Conservation (phyloP, 2,113 vertebrate genomes). For the Eudyptes chrysolophus region DNA sequence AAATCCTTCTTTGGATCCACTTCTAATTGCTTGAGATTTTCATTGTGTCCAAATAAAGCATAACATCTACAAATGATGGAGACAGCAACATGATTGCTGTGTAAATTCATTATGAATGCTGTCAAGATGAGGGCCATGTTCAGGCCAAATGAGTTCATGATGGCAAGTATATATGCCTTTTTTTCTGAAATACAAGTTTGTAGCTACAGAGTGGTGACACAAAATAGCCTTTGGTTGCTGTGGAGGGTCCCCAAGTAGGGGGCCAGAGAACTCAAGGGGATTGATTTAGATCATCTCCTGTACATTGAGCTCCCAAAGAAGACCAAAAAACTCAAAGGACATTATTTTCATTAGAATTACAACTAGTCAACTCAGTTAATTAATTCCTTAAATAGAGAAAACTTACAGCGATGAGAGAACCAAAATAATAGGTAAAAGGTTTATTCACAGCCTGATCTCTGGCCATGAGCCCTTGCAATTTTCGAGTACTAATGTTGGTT, state of each 20-base stretch:
- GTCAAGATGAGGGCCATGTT: not conserved
- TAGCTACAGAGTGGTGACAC: not conserved
- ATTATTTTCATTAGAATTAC: not conserved
- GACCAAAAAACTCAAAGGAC: not conserved
- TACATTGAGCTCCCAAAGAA: not conserved
- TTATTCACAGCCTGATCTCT: not conserved
- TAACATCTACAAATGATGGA: not conserved
- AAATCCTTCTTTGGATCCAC: not conserved
- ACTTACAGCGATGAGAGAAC: not conserved
- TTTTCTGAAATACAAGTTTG: not conserved
- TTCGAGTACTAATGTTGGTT: not conserved
- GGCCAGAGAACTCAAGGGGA: not conserved
- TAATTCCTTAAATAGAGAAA: not conserved
- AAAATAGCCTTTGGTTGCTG: not conserved
- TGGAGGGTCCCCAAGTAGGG: not conserved
- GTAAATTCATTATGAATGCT: not conserved
- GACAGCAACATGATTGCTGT: not conserved
- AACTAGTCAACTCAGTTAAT: not conserved
- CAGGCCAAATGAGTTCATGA: not conserved
- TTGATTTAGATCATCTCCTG: not conserved
- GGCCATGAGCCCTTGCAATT: not conserved
- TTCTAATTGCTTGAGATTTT: constrained; percentile 37
- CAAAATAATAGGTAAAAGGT: not conserved
- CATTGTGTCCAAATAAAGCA: not conserved
- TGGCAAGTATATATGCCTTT: not conserved